A percentile compares a stretch with the other conserved stretches of the same genome.
These are phyloP conservation scores for Orthosia gothica DNA, from an alignment of 2,888 invertebrate species.

Conservation along the genomic window DNA sequence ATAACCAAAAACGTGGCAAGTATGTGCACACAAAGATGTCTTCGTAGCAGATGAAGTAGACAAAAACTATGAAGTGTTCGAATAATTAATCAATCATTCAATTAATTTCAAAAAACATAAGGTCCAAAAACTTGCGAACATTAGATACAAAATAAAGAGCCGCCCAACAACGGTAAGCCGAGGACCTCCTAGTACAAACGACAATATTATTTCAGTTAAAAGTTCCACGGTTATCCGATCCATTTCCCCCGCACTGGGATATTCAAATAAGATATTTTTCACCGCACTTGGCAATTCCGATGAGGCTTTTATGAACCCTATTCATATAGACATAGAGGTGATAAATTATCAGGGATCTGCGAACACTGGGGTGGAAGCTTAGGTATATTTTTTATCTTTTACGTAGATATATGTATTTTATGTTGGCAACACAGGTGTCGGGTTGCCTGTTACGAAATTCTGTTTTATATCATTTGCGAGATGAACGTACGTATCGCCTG, in stretches of 20 bases:
- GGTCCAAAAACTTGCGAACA: slow-evolving; percentile 24
- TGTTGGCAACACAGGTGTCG: slow-evolving; percentile 70
- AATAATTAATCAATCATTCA: background rate
- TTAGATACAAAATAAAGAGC: slow-evolving; percentile 62
- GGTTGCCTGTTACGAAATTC: slow-evolving; percentile 66
- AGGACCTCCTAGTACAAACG: slow-evolving; percentile 76
- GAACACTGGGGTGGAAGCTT: slow-evolving; percentile 63
- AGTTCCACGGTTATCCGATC: slow-evolving; percentile 84
- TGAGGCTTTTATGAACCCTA: slow-evolving; percentile 77
- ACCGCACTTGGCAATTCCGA: slow-evolving; percentile 74
- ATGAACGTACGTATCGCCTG: slow-evolving; percentile 64
- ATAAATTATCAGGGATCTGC: slow-evolving; percentile 71
- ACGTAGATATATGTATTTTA: slow-evolving; percentile 65
- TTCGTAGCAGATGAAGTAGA: background rate
- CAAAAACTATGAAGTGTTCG: background rate
- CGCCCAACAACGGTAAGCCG: slow-evolving; percentile 60
- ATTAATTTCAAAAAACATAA: slow-evolving; percentile 12
- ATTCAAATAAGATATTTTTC: slow-evolving; percentile 85
- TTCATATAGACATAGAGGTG: slow-evolving; percentile 73
- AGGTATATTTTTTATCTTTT: slow-evolving; percentile 72
- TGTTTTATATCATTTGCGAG: slow-evolving; percentile 63
- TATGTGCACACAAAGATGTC: no score
- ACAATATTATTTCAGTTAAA: slow-evolving; percentile 88
- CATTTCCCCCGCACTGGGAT: slow-evolving; percentile 79
- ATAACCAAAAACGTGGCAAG: background rate